phyloP scores from a whole-genome alignment of 23 tunicate species.

The Halocynthia aurantium region DNA sequence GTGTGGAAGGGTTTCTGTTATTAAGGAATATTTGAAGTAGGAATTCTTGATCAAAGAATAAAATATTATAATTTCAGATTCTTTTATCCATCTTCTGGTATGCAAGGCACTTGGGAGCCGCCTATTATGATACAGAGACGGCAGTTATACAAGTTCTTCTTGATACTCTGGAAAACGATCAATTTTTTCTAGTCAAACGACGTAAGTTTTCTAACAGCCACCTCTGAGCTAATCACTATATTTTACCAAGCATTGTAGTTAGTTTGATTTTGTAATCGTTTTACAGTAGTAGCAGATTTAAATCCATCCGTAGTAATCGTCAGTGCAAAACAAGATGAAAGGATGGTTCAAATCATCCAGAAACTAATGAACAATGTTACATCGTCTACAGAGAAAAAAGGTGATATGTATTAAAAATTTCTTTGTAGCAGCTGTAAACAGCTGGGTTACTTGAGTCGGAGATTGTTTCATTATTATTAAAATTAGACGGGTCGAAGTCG shows the following conservation, averaged over 20 bases:
- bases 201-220: not conserved
- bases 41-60: not conserved
- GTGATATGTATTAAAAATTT: not conserved
- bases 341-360: slow-evolving; percentile 24
- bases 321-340: slow-evolving; percentile 65
- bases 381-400: slow-evolving; percentile 3
- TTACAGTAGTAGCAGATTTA: slow-evolving; percentile 49
- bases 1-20: no score
- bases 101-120: slow-evolving; percentile 58
- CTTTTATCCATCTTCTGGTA: slow-evolving; percentile 34
- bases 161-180: slow-evolving; percentile 44
- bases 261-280: not conserved
- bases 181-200: slow-evolving; percentile 28
- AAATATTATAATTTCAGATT: not conserved
- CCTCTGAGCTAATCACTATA: no score
- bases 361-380: slow-evolving; percentile 20
- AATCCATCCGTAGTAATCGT: slow-evolving; percentile 46
- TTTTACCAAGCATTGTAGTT: not conserved
- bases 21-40: no score
- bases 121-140: slow-evolving; percentile 78
- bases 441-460: not conserved
- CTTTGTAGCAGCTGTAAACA: not conserved
- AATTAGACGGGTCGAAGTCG: no score
- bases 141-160: slow-evolving; percentile 41
- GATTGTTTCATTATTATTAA: no score